Conservation (phyloP, 2,113 vertebrate genomes). For the Talpa occidentalis region DNA sequence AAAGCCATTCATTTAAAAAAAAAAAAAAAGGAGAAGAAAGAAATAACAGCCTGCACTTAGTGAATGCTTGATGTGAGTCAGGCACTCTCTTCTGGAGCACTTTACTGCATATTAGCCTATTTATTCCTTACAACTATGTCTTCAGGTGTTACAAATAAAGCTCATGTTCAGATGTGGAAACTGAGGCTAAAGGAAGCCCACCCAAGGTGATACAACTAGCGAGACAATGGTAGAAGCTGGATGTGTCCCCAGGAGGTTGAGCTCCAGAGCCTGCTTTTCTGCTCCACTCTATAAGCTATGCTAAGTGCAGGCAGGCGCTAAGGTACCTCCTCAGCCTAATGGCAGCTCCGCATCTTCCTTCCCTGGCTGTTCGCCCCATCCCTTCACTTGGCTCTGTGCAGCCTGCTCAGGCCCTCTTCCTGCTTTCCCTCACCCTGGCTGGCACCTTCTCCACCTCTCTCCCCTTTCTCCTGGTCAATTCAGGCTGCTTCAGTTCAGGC, state of each 20-base stretch:
- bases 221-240: neutral
- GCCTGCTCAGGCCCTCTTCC: neutral
- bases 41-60: neutral
- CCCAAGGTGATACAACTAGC: neutral
- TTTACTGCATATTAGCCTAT: neutral
- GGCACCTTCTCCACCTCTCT: neutral
- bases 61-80: neutral
- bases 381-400: neutral
- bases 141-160: neutral
- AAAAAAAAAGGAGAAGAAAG: neutral
- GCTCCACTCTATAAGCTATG: neutral
- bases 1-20: neutral
- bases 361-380: neutral
- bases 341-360: neutral
- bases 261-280: neutral
- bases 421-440: neutral
- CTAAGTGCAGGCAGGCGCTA: too few species aligned
- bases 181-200: neutral
- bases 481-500: too few species aligned
- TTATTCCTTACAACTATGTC: neutral
- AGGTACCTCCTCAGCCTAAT: too few species aligned
- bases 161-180: neutral
- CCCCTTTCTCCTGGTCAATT: neutral
- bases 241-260: neutral
- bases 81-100: neutral